Conservation (phyloP, 2,888 invertebrate species). For the Diabrotica balteata region DNA sequence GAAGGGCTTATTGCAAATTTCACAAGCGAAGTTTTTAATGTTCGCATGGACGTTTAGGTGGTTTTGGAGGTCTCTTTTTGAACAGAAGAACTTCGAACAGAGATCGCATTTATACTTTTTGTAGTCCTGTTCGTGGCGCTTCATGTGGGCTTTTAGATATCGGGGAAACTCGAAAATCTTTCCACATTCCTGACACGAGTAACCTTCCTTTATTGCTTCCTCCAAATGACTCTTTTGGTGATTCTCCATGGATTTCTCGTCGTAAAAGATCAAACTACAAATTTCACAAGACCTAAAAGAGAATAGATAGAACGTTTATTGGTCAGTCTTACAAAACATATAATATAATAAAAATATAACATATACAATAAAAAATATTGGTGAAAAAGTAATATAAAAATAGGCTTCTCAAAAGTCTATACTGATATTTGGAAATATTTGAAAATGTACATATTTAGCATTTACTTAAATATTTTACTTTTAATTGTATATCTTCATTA, state of each 20-base stretch:
- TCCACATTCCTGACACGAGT: conserved; percentile 34
- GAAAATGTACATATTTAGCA: no score
- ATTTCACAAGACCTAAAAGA: conserved; percentile 33
- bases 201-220: conserved; percentile 30
- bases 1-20: conserved; percentile 41
- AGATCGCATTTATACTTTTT: conserved; percentile 42
- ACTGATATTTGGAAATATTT: no score
- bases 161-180: conserved; percentile 41
- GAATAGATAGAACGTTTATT: neutral
- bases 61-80: conserved; percentile 39
- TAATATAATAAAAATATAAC: no score
- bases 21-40: conserved; percentile 39
- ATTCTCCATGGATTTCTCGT: conserved; percentile 41
- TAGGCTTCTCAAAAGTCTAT: no score
- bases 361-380: no score
- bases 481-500: no score
- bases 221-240: conserved; percentile 40
- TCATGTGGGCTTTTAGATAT: conserved; percentile 40
- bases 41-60: conserved; percentile 40
- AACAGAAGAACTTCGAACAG: conserved; percentile 38
- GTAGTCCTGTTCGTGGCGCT: conserved; percentile 40
- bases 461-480: no score
- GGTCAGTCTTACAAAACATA: neutral
- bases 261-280: conserved; percentile 40
- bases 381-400: no score